Conservation (phyloP, 1,140 invertebrate species). For the Bombus haemorrhoidalis region DNA sequence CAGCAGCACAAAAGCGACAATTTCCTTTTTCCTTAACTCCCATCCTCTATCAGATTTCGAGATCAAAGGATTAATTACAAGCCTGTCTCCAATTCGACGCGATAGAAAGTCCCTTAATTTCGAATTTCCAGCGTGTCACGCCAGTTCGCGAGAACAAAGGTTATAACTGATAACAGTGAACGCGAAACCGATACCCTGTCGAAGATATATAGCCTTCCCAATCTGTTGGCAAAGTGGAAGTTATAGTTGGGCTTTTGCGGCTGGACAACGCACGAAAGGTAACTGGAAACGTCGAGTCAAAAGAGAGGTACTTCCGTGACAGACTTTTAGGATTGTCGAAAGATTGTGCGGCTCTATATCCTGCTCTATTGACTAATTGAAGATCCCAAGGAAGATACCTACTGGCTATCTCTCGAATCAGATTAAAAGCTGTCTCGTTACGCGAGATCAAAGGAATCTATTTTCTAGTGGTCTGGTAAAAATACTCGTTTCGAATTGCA, state of each 20-base stretch:
- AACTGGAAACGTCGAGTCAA: constrained; percentile 9
- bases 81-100: background rate
- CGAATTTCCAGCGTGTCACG: background rate
- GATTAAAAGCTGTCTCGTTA: constrained; percentile 56
- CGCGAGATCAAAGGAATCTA: constrained; percentile 51
- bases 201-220: background rate
- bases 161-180: constrained; percentile 22
- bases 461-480: constrained; percentile 41
- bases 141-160: constrained; percentile 18
- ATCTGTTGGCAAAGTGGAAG: constrained; percentile 10
- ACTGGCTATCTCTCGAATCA: constrained; percentile 10
- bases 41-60: background rate
- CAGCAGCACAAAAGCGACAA: background rate
- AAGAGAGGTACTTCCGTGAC: constrained; percentile 1
- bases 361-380: constrained; percentile 46
- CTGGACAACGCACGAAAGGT: background rate
- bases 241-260: no score
- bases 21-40: background rate
- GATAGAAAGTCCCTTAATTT: background rate
- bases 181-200: background rate
- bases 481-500: constrained; percentile 20
- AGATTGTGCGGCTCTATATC: constrained; percentile 14
- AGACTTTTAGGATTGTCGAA: background rate
- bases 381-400: constrained; percentile 41
- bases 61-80: constrained; percentile 22